Evolutionary conservation across 1,140 invertebrate species (phyloP), one percentile per base, ranked within the genome.

Genomic region (Eriocheir sinensis): DNA sequence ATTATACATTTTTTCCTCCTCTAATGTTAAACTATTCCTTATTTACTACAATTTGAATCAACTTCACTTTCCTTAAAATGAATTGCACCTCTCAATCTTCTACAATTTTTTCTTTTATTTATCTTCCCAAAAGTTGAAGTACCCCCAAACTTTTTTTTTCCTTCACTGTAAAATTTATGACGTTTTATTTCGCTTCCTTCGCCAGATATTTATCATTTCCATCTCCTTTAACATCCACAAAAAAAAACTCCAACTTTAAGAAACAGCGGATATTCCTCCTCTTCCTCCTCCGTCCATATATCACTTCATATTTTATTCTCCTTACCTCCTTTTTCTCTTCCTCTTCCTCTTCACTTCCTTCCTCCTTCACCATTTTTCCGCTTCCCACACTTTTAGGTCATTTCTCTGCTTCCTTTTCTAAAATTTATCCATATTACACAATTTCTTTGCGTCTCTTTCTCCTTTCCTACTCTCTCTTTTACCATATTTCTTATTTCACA

Each of bases 131-230:
- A n/a, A 72, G 27, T n/a, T 72, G 60, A 72, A 72, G n/a, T 72
- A n/a, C 60, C 60, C n/a, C 27, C n/a, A n/a, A n/a, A 72, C 60
- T n/a, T n/a, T n/a, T n/a, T n/a, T n/a, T n/a, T n/a, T 72, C 60
- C 60, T 72, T 72, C n/a, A n/a, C 60, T n/a, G 60, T n/a, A 72
- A 72, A n/a, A 72, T 72, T 72, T n/a, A 72, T 72, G 21, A 72
- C 60, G 60, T 72, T 4, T 72, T 72, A 72, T 72, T 72, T 72
- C 27, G 27, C 60, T 72, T n/a, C 60, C 60, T n/a, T n/a, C 60
- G 60, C 3, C 60, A n/a, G 21, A 72, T 72, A 72, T 72, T 72
- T 72, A 72, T 72, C 60, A 72, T 21, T 12, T n/a, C 60, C 60
- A 6, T n/a, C 60, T 72, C 48, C 48, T 72, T 72, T 21, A 72